Base-by-base conservation (phyloP, 2,888 invertebrate genomes). In the Emesis russula region DNA sequence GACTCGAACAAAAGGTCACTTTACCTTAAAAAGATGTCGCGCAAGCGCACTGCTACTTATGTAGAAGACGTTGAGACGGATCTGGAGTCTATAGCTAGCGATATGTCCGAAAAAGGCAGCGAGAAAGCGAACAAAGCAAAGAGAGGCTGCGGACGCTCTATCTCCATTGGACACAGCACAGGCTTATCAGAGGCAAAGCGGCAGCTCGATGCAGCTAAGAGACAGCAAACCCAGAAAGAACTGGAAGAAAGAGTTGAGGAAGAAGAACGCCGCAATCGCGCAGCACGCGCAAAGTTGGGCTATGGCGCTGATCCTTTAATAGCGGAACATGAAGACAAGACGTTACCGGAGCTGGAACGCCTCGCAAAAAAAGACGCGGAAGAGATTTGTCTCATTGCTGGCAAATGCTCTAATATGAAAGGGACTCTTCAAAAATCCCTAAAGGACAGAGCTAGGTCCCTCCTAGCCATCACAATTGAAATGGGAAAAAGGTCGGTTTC, bases 201-300 rank as follows among this genome's bases (percentile, higher is more conserved):
- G n/a, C 75, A 75, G 48, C 48, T 75, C 11, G 53, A 75, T 18
- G n/a, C 48, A 18, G 53, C 25, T 1, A 48, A 48, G 6, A 48
- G 31, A 53, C 48, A 18, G 31, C 75, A 75, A 7, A 44, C 44
- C 18, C 18, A 7, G 25, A 48, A 48, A 25, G 75, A 75, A 6
- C 33, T 75, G 53, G 75, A 75, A 48, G 75, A 75, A 48, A 75
- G 18, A 11, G 75, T 75, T 11, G 75, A 44, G 48, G 75, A 44
- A 18, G 48, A 75, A 6, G 75, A 75, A 48, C 18, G 18, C 11
- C 48, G 48, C 9, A 25, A 53, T 25, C 13, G 53, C 53, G 58
- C 77, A 1, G 31, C n/a, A 9, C 63, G 63, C 5, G 63, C 18
- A 0, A 63, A 63, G 9, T 6, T 25, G 4, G 63, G 63, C 2